These are phyloP conservation scores for Deroplatys truncata DNA, from an alignment of 2,888 invertebrate genomes.

Conservation along the genomic window DNA sequence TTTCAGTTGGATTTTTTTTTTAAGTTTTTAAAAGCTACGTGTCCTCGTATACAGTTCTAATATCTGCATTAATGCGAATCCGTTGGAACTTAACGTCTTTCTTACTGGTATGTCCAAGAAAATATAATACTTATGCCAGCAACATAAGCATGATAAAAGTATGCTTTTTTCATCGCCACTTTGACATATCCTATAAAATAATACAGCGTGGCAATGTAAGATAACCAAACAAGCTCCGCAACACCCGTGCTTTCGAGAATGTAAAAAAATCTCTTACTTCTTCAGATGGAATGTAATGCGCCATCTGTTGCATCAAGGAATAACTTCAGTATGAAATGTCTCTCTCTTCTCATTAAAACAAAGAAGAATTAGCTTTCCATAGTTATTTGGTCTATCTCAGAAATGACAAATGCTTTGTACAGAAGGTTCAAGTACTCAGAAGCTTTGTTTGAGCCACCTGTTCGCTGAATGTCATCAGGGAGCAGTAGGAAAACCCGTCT, in stretches of 20 bases:
- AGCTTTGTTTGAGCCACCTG: background rate
- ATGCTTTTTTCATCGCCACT: no score
- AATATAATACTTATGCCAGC: no score
- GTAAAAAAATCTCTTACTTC: background rate
- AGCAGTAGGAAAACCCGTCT: background rate
- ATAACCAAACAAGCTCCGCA: background rate
- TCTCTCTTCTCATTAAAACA: background rate
- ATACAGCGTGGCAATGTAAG: background rate
- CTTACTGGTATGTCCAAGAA: no score
- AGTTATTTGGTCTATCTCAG: background rate
- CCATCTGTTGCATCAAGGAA: background rate
- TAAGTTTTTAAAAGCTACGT: no score
- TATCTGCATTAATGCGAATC: no score
- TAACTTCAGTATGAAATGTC: background rate
- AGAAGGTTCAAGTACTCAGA: background rate
- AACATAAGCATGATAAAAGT: no score
- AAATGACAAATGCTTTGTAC: background rate
- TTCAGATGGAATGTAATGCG: background rate
- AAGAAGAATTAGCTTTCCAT: background rate
- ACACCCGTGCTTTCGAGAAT: background rate
- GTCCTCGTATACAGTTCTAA: no score
- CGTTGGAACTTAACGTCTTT: no score
- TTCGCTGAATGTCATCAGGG: background rate
- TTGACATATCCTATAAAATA: no score
- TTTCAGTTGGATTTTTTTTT: no score